A percentile compares a stretch with the other conserved stretches of the same genome.
Conservation (phyloP, 2,113 vertebrate genomes). For the Tympanuchus pallidicinctus region DNA sequence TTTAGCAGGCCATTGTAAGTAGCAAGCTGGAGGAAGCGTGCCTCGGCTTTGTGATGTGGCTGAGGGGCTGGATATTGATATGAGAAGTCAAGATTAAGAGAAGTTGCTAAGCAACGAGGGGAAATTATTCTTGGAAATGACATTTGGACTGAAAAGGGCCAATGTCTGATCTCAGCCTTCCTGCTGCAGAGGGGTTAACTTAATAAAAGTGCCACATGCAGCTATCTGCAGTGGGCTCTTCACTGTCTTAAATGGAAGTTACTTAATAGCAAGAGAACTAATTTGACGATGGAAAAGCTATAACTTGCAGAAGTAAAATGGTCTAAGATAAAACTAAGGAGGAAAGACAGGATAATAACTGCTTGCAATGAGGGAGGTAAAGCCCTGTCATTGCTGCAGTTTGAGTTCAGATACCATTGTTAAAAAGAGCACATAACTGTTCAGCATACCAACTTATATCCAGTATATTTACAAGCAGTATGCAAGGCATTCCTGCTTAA, state of each 20-base stretch:
- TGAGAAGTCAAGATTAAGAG: conserved; percentile 31
- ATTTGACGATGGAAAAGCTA: background rate
- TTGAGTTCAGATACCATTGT: background rate
- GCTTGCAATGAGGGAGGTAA: background rate
- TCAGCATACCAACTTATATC: background rate
- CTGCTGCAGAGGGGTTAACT: conserved; percentile 27
- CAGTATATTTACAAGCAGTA: background rate
- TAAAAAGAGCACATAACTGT: background rate
- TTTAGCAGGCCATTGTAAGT: background rate
- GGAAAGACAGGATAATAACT: background rate
- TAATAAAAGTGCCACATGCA: background rate
- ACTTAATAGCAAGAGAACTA: conserved; percentile 1
- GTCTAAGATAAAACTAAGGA: background rate
- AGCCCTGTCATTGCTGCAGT: background rate
- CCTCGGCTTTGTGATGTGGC: background rate
- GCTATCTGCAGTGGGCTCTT: background rate
- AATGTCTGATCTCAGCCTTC: conserved; percentile 16
- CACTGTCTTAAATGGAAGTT: background rate
- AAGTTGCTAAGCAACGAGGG: conserved; percentile 41
- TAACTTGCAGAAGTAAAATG: background rate
- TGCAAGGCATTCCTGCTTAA: background rate
- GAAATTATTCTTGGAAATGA: conserved; percentile 44
- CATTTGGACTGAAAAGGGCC: conserved; percentile 24
- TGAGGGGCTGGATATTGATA: background rate
- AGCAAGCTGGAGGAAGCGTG: background rate